Evolutionary conservation across 1,140 invertebrate genomes (phyloP).

Genomic region (Microvelia longipes): DNA sequence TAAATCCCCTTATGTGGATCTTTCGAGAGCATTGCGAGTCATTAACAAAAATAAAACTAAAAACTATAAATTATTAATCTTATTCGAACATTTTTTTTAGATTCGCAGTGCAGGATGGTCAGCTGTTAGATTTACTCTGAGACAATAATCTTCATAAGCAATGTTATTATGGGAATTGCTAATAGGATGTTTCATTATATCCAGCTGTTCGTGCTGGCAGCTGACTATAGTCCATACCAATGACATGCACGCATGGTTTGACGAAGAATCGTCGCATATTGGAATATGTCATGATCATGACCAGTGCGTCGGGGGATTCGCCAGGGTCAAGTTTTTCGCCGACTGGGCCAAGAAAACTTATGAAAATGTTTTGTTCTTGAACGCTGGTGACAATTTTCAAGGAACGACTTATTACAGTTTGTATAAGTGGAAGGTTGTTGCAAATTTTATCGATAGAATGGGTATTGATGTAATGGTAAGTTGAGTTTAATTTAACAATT

Average conservation of each 20-base stretch:
- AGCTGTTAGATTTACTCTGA: too few species aligned
- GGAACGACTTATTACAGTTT: slow-evolving; percentile 69
- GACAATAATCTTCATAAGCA: too few species aligned
- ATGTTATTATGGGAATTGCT: too few species aligned
- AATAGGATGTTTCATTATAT: too few species aligned
- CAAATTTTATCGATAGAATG: slow-evolving; percentile 59
- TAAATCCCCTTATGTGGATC: too few species aligned
- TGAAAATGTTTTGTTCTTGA: slow-evolving; percentile 54
- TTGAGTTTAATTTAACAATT: not conserved
- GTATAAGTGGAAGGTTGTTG: slow-evolving; percentile 57
- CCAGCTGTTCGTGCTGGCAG: not conserved
- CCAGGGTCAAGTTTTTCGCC: slow-evolving; percentile 36
- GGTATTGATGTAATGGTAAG: slow-evolving; percentile 65
- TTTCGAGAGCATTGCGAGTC: too few species aligned
- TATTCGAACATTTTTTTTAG: too few species aligned
- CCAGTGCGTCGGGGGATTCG: slow-evolving; percentile 28
- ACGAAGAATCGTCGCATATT: slow-evolving; percentile 36
- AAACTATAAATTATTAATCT: too few species aligned
- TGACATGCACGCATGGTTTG: slow-evolving; percentile 75
- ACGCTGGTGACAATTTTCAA: slow-evolving; percentile 80
- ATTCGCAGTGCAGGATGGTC: too few species aligned
- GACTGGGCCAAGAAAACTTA: slow-evolving; percentile 52
- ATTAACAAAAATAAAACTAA: too few species aligned
- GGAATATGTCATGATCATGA: slow-evolving; percentile 6
- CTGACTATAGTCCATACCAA: slow-evolving; percentile 65